Evolutionary conservation across 2,113 vertebrate genomes (phyloP), one percentile per base, ranked within the genome.

Genomic region (Fregetta grallaria): DNA sequence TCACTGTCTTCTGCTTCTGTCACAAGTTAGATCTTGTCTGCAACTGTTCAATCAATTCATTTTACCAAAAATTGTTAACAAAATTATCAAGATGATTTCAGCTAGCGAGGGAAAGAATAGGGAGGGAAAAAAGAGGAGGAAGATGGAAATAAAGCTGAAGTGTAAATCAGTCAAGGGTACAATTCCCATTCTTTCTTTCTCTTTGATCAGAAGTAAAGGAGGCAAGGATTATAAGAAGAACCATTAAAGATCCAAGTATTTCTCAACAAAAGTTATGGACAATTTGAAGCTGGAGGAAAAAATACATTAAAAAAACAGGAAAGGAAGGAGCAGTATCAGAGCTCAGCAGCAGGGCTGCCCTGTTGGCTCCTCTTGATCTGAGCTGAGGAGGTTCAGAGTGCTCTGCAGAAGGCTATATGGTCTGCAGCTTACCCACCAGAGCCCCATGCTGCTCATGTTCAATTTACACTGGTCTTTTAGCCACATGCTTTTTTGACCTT

Each of bases 171-270:
- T 90, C 80, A 96, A 94, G 86, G 95, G 62, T 90, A 95, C 79
- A 94, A 29, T 97, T 97, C 55, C 91, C 7, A 10, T 40, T 61
- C 71, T 96, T 96, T 70, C 88, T 96, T 97, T 94, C 88, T 94
- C 80, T 98, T 97, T 97, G 96, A 97, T 98, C 97, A 97, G 94
- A 96, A 96, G 62, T 92, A 86, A 97, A 97, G 81, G 80, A 97
- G 85, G 78, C 63, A 95, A 96, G 81, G 84, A 93, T 97, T 96
- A 95, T 97, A 88, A 96, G 70, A 97, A 97, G 72, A 93, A 61
- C 73, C 62, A 90, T 95, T 97, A 97, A 92, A 96, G 81, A 94
- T 59, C 86, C 80, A 96, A 96, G 92, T 87, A 95, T 86, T 91
- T 97, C 87, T 97, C 89, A 88, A 92, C 91, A 86, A 85, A 97